Conservation (phyloP, 2,113 vertebrate genomes). For the Thermophis baileyi region DNA sequence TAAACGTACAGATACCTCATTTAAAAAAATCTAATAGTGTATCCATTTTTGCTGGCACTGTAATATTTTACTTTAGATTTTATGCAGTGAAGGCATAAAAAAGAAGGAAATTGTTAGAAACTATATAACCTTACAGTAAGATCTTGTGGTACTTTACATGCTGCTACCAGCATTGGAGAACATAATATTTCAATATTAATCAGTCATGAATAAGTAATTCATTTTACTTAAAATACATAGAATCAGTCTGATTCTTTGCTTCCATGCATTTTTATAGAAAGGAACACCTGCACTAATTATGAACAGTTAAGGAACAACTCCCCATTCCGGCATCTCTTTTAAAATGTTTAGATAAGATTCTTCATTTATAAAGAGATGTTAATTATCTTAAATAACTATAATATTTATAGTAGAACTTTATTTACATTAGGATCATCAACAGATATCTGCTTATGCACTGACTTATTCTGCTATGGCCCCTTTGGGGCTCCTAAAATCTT, state of each 20-base stretch:
- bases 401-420: neutral
- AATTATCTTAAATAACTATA: neutral
- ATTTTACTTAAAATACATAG: neutral
- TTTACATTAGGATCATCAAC: neutral
- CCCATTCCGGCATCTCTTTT: neutral
- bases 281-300: neutral
- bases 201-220: neutral
- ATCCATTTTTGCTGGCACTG: neutral
- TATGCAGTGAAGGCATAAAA: neutral
- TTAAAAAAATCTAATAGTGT: neutral
- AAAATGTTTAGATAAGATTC: neutral
- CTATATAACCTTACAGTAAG: neutral
- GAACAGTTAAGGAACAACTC: slow-evolving; percentile 4
- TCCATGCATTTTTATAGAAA: neutral
- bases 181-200: neutral
- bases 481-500: neutral
- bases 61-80: neutral
- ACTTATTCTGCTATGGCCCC: neutral
- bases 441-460: neutral
- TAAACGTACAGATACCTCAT: neutral
- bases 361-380: slow-evolving; percentile 4
- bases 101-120: neutral
- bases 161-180: neutral
- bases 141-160: neutral
- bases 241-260: neutral